Base-by-base conservation (phyloP, 2,888 invertebrate genomes). In the Augiades crinisus region DNA sequence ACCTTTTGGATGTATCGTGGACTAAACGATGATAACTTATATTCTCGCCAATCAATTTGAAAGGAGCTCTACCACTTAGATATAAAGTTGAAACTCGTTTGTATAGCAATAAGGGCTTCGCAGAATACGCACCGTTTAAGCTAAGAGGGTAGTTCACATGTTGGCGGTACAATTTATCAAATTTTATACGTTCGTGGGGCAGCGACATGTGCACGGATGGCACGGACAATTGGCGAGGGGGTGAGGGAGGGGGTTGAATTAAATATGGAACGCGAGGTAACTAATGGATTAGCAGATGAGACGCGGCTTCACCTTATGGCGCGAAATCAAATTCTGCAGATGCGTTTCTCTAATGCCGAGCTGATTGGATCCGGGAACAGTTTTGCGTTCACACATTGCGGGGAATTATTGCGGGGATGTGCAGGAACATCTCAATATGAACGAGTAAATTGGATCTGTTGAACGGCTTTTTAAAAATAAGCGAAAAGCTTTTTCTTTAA, bases 111-210 rank as follows among this genome's bases (percentile, higher is more conserved):
- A 63, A 59, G 60, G 67, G 63, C 63, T n/a, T n/a, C 65, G 59
- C 62, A 63, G 63, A 72, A 67, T 63, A 68, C 70, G 75, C 70
- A 71, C 77, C 81, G 86, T 81, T 85, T 83, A 83, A 81, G 83
- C 80, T 78, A 78, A 85, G 86, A 87, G 88, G 88, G 88, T 86
- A 87, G 85, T 86, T 87, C 86, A 74, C 87, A 86, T 88, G 87
- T 88, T 80, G 84, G 79, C 84, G 78, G 72, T 77, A 80, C 86
- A 78, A 88, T 88, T 87, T 88, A 88, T 88, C 88, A 88, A 88
- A 88, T 86, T 87, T 84, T 85, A 84, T 86, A 79, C 78, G 81
- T 75, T 72, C 72, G 64, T 64, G 74, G 81, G 81, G 78, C 72
- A 79, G 76, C 78, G 86, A 84, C 87, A 87, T 86, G 86, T 88